phyloP scores from a whole-genome alignment of 2,797 vertebrate genomes.

The Botia almorhae region DNA sequence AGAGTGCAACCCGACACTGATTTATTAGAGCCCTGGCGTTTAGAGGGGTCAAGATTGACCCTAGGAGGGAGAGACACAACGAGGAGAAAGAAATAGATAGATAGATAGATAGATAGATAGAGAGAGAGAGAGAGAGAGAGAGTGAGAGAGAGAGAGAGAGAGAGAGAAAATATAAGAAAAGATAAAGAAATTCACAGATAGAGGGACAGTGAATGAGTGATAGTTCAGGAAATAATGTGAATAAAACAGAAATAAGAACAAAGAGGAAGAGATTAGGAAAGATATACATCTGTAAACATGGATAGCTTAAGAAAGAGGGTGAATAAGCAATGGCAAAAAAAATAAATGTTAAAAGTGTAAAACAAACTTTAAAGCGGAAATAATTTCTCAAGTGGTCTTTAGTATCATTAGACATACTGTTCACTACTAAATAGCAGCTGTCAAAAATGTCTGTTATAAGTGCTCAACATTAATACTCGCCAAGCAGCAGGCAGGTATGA shows the following conservation, averaged over 20 bases:
- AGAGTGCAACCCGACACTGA: constrained; percentile 93
- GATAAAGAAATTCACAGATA: not conserved
- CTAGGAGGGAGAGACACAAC: constrained; percentile 74
- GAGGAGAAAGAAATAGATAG: constrained; percentile 66
- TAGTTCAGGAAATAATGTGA: constrained; percentile 3
- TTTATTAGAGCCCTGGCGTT: constrained; percentile 96
- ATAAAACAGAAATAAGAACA: constrained; percentile 31
- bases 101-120: constrained; percentile 45
- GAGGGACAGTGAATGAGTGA: not conserved
- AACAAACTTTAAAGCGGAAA: constrained; percentile 1
- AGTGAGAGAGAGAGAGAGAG: not conserved
- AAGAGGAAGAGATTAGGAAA: constrained; percentile 17
- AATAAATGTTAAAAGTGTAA: not conserved
- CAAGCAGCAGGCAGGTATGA: not conserved
- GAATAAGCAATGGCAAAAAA: not conserved
- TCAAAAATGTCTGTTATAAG: no score
- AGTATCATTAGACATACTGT: not conserved
- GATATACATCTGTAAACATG: not conserved
- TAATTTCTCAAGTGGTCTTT: not conserved
- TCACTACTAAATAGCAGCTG: not conserved
- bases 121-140: not conserved
- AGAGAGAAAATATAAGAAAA: no score
- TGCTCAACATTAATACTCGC: not conserved
- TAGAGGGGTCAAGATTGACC: constrained; percentile 98
- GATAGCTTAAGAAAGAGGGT: not conserved